Evolutionary conservation across 1,140 invertebrate species (phyloP), one percentile per base, ranked within the genome.

Genomic region (Eurytemora carolleeae): DNA sequence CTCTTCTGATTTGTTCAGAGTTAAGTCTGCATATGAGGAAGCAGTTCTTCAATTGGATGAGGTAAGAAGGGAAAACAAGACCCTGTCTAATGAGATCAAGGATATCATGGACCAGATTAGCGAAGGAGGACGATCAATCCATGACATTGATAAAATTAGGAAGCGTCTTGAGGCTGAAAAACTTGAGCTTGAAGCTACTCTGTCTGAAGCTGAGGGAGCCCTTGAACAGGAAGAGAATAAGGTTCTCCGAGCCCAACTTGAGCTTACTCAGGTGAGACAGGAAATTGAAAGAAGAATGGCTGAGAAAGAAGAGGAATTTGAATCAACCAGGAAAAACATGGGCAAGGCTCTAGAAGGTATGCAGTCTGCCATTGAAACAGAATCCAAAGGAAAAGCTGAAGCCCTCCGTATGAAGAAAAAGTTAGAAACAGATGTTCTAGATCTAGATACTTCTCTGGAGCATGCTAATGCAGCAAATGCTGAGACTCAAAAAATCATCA

Each of bases 31-130:
- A 65, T 90, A 94, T 72, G 95, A 98, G 73, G 95, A 98, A 78
- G 84, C 85, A 65, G 87, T 91, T 73, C 94, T 98, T 77, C 89
- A 91, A 74, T 79, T 95, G 70, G 94, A 98, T 75, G 87, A 90
- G 65, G 88, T 98, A 59, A 85, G 90, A 72, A 85, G 95, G 70
- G 95, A 98, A 76, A 98, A 98, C 84, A 98, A 98, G 82, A 96
- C 96, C 77, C 79, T 98, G 67, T 87, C 90, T n/a, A n/a, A n/a
- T n/a, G n/a, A n/a, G n/a, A n/a, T n/a, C n/a, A n/a, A n/a, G n/a
- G n/a, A n/a, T n/a, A n/a, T n/a, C n/a, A n/a, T n/a, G n/a, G n/a
- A n/a, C n/a, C n/a, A n/a, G n/a, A n/a, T n/a, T n/a, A n/a, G n/a
- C n/a, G n/a, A n/a, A n/a, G n/a, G n/a, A n/a, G n/a, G n/a, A n/a